Base-by-base conservation (phyloP, 2,888 invertebrate genomes). In the Sesia bembeciformis region DNA sequence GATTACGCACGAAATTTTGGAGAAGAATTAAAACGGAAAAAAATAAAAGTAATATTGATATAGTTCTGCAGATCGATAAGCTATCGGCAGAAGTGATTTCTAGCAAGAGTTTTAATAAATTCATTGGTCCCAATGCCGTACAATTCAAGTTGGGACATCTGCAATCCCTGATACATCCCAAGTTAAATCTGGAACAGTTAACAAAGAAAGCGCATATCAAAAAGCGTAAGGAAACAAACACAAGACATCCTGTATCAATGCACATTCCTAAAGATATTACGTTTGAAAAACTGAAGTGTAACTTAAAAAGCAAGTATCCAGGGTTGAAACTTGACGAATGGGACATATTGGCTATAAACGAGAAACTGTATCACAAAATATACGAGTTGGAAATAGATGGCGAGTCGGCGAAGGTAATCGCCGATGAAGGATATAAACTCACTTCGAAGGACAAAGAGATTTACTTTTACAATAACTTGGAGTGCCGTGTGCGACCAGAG, bases 1-100 rank as follows among this genome's bases (percentile, higher is more conserved):
- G 86, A 55, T 57, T 88, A 7, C 69, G 88, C 0, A 86, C 86
- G 0, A 86, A 84, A 56, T 88, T 72, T 60, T 88, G 88, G 88
- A 68, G 87, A 4, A 80, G 72, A 62, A 87, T 86, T 5, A 84
- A 80, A 53, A 75, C 76, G 0, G 79, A 78, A 0, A 64, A 71
- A 3, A 68, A 74, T 0, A 73, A 74, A 7, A 68, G 61, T 4
- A 83, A 78, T 57, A 52, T 84, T 0, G 84, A 88, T 38, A 77
- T 77, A 0, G 81, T 84, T 0, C 55, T 88, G 4, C 88, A 88
- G 61, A 88, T 88, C 0, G 88, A 88, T 40, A 86, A 84, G 53
- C 60, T 87, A 0, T 88, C 87, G 1, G 88, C 88, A 0, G 77
- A 84, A 66, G 78, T 88, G 0, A 88, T 88, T 2, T 71, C 72